These are phyloP conservation scores for Nomada fabriciana DNA, from an alignment of 2,888 invertebrate species.

Conservation along the genomic window DNA sequence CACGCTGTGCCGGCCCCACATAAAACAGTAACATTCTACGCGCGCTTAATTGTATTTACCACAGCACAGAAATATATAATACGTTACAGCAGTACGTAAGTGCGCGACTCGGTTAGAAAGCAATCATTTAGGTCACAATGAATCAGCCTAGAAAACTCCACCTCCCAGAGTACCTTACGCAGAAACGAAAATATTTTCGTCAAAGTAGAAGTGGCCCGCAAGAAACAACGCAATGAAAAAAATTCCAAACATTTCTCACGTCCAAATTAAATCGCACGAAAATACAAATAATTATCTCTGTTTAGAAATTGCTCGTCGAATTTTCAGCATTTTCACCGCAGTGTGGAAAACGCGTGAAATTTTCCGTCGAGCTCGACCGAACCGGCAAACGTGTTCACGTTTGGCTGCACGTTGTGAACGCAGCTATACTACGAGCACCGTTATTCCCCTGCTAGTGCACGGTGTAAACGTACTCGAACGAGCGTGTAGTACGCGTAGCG, in stretches of 20 bases:
- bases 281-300: too few relatives aligned
- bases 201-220: too few relatives aligned
- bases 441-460: constrained; percentile 58
- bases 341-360: background rate
- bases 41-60: background rate
- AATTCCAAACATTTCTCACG: too few relatives aligned
- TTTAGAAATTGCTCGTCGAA: too few relatives aligned
- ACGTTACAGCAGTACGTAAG: background rate
- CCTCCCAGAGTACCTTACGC: too few relatives aligned
- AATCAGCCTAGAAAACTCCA: too few relatives aligned
- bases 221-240: too few relatives aligned
- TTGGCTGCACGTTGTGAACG: constrained; percentile 38
- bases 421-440: constrained; percentile 69
- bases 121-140: too few relatives aligned
- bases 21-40: background rate
- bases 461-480: constrained; percentile 50
- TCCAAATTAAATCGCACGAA: too few relatives aligned
- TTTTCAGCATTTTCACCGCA: too few relatives aligned
- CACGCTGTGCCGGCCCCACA: background rate
- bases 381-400: background rate
- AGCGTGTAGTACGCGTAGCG: constrained; percentile 51
- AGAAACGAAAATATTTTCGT: too few relatives aligned
- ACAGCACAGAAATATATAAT: background rate
- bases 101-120: too few relatives aligned
- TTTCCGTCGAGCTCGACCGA: background rate